Conservation (phyloP, 2,113 vertebrate genomes). For the Ammodytes marinus region DNA sequence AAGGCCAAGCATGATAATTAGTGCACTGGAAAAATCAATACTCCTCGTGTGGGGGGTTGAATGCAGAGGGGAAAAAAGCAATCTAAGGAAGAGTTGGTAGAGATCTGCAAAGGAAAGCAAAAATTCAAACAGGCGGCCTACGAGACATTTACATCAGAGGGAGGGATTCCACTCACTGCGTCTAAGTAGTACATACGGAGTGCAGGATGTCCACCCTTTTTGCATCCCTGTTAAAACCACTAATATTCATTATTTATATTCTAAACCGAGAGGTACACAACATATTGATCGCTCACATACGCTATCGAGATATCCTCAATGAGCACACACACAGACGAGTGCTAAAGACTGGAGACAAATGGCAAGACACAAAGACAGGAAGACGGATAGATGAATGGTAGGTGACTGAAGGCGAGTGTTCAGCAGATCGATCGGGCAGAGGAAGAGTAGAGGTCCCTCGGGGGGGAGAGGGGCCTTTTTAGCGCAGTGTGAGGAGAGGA, state of each 20-base stretch:
- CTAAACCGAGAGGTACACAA: constrained; percentile 21
- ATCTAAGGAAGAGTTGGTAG: constrained; percentile 53
- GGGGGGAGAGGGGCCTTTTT: constrained; percentile 64
- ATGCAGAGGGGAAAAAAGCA: constrained; percentile 57
- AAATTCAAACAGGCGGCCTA: constrained; percentile 44
- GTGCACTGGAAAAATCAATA: constrained; percentile 76
- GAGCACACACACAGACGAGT: constrained; percentile 24
- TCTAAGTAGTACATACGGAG: constrained; percentile 6
- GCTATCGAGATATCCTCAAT: constrained; percentile 46
- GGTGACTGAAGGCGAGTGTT: constrained; percentile 66
- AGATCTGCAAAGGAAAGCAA: constrained; percentile 62
- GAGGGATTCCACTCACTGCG: constrained; percentile 13
- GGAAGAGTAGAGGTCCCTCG: constrained; percentile 64
- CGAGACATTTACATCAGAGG: constrained; percentile 48
- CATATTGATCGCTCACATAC: constrained; percentile 60
- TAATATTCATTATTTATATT: constrained; percentile 59
- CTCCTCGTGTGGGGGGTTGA: constrained; percentile 51
- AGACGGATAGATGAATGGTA: constrained; percentile 68
- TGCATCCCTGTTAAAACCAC: constrained; percentile 24
- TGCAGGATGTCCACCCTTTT: constrained; percentile 37
- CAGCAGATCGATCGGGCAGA: constrained; percentile 73
- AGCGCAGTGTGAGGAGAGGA: constrained; percentile 62
- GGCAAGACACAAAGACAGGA: constrained; percentile 64
- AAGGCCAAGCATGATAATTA: constrained; percentile 76
- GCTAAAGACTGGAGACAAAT: constrained; percentile 58